Conservation (phyloP, 2,888 invertebrate species). For the Melanostoma mellinum region DNA sequence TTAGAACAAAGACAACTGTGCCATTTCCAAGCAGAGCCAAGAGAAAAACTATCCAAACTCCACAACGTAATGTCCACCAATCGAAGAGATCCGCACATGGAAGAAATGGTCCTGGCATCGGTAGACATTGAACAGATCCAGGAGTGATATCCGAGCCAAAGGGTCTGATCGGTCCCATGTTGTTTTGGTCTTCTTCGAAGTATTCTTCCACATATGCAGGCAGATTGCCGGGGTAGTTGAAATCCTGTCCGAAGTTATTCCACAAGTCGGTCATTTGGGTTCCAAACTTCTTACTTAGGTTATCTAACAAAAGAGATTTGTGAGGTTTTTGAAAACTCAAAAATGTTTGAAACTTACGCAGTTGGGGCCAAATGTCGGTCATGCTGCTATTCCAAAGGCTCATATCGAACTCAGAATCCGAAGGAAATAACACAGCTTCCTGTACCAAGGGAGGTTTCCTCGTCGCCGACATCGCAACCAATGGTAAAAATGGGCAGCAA, state of each 20-base stretch:
- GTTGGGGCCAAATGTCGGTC: conserved; percentile 92
- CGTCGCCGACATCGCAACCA: conserved; percentile 84
- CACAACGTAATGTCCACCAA: conserved; percentile 98
- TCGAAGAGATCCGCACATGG: conserved; percentile 98
- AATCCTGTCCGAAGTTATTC: conserved; percentile 88
- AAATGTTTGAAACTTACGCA: conserved; percentile 85
- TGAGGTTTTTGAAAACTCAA: not conserved
- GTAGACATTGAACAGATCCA: conserved; percentile 87
- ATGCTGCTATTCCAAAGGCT: conserved; percentile 91
- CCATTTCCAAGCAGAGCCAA: conserved; percentile 98
- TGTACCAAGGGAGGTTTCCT: conserved; percentile 83
- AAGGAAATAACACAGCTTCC: conserved; percentile 88
- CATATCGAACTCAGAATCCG: conserved; percentile 87
- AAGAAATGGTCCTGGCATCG: conserved; percentile 95
- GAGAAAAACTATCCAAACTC: conserved; percentile 98
- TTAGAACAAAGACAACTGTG: conserved; percentile 95
- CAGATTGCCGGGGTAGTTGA: conserved; percentile 87
- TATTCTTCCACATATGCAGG: conserved; percentile 89
- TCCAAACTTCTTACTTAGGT: conserved; percentile 88
- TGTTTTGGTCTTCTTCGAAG: conserved; percentile 84
- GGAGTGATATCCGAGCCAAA: conserved; percentile 77
- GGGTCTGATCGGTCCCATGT: conserved; percentile 74
- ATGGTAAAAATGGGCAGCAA: conserved; percentile 94
- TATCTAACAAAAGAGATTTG: conserved; percentile 83
- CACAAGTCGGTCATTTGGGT: conserved; percentile 87